These are phyloP conservation scores for Limnephilus auricula DNA, from an alignment of 2,888 invertebrate genomes.

Conservation along the genomic window DNA sequence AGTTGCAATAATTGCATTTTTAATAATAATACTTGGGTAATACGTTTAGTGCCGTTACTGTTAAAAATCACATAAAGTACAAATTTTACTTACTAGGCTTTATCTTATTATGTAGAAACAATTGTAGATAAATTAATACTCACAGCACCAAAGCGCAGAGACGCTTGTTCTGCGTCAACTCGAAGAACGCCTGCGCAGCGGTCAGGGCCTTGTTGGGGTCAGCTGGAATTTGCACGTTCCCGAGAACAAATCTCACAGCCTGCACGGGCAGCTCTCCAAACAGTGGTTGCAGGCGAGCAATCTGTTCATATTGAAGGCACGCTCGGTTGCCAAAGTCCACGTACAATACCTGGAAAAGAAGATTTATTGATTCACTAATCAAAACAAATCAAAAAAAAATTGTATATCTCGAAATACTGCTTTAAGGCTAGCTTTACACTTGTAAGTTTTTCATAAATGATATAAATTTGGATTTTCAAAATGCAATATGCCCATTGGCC, in stretches of 20 bases:
- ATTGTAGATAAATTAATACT: not conserved
- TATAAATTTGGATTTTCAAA: no score
- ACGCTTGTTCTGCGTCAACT: slow-evolving; percentile 40
- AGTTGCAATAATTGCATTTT: no score
- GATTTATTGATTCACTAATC: slow-evolving; percentile 32
- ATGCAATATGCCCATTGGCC: no score
- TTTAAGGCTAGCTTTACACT: no score
- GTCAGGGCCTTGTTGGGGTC: slow-evolving; percentile 4
- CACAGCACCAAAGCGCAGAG: slow-evolving; percentile 50
- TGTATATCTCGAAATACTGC: no score
- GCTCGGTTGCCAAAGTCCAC: slow-evolving; percentile 84
- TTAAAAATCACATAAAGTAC: no score
- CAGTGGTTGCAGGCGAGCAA: slow-evolving; percentile 77
- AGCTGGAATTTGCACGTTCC: slow-evolving; percentile 8
- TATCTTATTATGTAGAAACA: no score
- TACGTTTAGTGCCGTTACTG: no score
- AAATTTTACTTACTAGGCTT: no score
- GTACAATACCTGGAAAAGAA: slow-evolving; percentile 76
- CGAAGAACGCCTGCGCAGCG: slow-evolving; percentile 21
- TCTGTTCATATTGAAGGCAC: slow-evolving; percentile 75
- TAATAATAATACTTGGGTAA: no score
- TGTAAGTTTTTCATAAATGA: no score
- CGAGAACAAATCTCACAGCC: slow-evolving; percentile 73
- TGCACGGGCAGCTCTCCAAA: slow-evolving; percentile 78
- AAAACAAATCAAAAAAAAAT: not conserved